Conservation (phyloP, 2,888 invertebrate genomes). For the Oscheius myriophilus region DNA sequence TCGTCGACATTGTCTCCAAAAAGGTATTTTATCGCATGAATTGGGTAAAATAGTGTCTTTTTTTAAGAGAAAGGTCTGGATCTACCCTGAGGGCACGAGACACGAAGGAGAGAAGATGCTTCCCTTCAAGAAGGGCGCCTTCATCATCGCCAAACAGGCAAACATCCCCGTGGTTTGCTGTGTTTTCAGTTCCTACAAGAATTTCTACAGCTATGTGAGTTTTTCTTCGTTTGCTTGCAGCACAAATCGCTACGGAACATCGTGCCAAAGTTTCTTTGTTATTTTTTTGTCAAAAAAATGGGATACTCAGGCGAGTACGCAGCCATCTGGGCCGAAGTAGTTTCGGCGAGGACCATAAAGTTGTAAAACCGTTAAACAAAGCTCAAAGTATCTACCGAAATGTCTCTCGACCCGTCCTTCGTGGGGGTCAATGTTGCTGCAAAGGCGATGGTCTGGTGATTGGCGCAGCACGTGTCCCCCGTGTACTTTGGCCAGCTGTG, state of each 20-base stretch:
- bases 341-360: too few species aligned
- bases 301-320: too few species aligned
- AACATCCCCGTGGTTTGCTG: conserved; percentile 84
- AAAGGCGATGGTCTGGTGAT: too few species aligned
- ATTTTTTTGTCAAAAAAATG: too few species aligned
- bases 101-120: conserved; percentile 84
- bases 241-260: too few species aligned
- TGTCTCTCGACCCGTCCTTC: too few species aligned
- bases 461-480: too few species aligned
- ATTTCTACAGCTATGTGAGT: conserved; percentile 72
- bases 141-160: conserved; percentile 82
- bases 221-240: not conserved
- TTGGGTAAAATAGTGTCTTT: not conserved
- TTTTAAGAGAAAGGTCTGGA: conserved; percentile 80
- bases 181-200: conserved; percentile 86
- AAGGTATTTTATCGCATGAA: conserved; percentile 34
- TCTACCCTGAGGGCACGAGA: conserved; percentile 94
- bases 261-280: too few species aligned
- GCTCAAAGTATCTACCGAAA: too few species aligned
- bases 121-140: conserved; percentile 95
- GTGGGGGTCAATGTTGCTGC: too few species aligned
- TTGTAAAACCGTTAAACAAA: not conserved
- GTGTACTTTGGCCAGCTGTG: too few species aligned
- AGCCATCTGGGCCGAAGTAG: too few species aligned
- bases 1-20: conserved; percentile 47